phyloP scores from a whole-genome alignment of 2,888 invertebrate genomes.

The Nematopogon swammerdamellus region DNA sequence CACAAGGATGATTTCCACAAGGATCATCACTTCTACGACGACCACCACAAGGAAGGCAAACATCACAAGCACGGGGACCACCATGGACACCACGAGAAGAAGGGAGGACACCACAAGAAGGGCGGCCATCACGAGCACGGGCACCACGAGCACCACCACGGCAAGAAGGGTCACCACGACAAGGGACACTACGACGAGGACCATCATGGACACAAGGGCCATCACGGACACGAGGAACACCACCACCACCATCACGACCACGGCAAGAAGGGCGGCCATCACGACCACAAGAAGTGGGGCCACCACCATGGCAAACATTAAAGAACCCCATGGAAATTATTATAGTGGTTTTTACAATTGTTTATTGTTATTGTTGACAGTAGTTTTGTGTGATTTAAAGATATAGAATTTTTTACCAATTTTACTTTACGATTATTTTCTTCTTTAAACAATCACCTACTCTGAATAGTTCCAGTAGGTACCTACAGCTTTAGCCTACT shows the following conservation, averaged over 20 bases:
- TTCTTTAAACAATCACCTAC: too few species aligned
- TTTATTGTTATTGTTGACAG: too few species aligned
- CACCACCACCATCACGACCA: too few species aligned
- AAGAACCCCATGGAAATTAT: conserved; percentile 14
- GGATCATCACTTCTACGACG: conserved; percentile 86
- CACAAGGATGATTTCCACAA: conserved; percentile 87
- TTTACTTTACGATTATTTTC: too few species aligned
- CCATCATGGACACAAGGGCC: conserved; percentile 68
- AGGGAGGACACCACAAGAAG: conserved; percentile 77
- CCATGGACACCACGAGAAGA: conserved; percentile 69
- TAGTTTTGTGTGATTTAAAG: too few species aligned
- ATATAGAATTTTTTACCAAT: too few species aligned
- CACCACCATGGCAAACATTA: conserved; percentile 59
- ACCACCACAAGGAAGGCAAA: conserved; percentile 78
- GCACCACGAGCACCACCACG: conserved; percentile 75
- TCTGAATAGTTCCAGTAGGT: too few species aligned
- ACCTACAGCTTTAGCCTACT: too few species aligned
- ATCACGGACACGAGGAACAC: conserved; percentile 69
- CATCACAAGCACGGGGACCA: conserved; percentile 77
- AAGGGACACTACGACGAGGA: conserved; percentile 70
- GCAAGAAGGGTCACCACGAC: conserved; percentile 75
- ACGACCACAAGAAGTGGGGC: conserved; percentile 71
- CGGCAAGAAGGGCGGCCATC: too few species aligned
- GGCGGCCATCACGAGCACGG: conserved; percentile 77
- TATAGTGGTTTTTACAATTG: too few species aligned